Evolutionary conservation across 2,888 invertebrate species (phyloP).

Genomic region (Cephus nigrinus): DNA sequence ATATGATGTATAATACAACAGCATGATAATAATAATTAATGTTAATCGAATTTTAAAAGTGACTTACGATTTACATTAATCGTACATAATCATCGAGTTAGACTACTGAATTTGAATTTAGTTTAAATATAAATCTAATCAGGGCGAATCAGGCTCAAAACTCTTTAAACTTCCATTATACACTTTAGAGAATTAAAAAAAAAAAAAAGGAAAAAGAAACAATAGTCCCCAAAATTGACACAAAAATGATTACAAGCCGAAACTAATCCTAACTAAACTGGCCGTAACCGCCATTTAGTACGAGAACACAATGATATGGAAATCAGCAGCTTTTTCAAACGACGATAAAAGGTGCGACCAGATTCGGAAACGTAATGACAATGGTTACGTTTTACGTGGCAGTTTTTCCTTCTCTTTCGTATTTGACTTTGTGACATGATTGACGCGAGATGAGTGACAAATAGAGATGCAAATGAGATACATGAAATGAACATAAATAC

Average conservation of each 20-base stretch:
- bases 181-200: neutral
- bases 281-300: conserved; percentile 1
- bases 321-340: neutral
- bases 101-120: neutral
- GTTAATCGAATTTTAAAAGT: neutral
- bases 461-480: neutral
- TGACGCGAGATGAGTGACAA: neutral
- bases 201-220: neutral
- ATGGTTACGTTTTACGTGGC: neutral
- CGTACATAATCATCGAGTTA: neutral
- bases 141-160: conserved; percentile 4
- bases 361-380: neutral
- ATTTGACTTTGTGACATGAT: neutral
- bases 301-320: neutral
- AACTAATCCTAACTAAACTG: conserved; percentile 5
- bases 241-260: conserved; percentile 4
- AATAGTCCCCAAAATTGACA: neutral
- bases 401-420: neutral
- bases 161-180: neutral
- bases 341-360: neutral
- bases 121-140: neutral
- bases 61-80: neutral
- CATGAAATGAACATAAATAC: neutral
- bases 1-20: neutral
- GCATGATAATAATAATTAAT: neutral